These are phyloP conservation scores for Chiloscyllium punctatum DNA, from an alignment of 2,797 vertebrate species.

Conservation along the genomic window DNA sequence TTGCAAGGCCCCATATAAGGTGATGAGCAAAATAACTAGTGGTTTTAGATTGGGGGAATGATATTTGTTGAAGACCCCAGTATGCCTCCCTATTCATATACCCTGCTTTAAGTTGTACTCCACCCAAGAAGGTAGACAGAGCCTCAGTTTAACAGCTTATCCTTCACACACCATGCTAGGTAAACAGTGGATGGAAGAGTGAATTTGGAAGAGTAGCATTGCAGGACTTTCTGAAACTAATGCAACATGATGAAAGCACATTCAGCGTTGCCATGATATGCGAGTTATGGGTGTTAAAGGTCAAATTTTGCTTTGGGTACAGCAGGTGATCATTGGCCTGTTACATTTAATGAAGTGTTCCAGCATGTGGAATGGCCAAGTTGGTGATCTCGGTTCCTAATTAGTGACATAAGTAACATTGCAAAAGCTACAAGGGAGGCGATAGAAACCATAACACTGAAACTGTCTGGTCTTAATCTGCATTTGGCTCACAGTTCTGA, in stretches of 20 bases:
- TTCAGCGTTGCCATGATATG: background rate
- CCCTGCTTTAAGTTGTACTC: background rate
- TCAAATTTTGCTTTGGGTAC: background rate
- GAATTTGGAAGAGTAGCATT: background rate
- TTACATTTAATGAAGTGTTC: background rate
- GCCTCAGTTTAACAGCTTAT: background rate
- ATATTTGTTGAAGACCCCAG: background rate
- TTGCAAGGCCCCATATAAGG: background rate
- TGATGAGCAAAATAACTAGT: background rate
- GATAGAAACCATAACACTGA: conserved; percentile 25
- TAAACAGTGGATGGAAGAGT: background rate
- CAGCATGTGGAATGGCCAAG: background rate
- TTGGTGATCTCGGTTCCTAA: background rate
- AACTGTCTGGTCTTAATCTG: conserved; percentile 31
- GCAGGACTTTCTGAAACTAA: background rate
- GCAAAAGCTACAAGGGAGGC: conserved; percentile 30
- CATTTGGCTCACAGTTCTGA: conserved; percentile 30
- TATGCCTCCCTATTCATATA: background rate
- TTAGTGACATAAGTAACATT: background rate
- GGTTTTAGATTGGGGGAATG: background rate
- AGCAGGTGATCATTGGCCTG: background rate
- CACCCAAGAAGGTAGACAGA: background rate
- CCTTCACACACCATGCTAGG: background rate
- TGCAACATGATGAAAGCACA: background rate
- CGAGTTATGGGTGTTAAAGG: background rate